A percentile compares a stretch with the other conserved stretches of the same genome.
These are phyloP conservation scores for Agrochola lychnidis DNA, from an alignment of 2,888 invertebrate genomes.

Conservation along the genomic window DNA sequence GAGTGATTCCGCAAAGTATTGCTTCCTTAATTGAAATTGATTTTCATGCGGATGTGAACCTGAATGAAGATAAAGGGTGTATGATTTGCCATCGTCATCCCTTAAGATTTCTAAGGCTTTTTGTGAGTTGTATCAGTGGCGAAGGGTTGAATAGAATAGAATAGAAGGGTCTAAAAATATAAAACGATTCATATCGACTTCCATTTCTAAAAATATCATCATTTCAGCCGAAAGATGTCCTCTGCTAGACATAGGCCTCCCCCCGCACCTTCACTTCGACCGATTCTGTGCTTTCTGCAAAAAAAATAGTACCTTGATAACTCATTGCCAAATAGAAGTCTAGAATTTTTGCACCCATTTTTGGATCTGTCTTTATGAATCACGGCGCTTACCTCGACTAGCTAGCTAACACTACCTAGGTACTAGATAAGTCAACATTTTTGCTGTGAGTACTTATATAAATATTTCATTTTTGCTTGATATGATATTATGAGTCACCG, in stretches of 20 bases:
- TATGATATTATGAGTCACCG: not conserved
- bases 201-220: not conserved
- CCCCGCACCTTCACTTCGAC: no score
- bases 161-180: no score
- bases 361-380: not conserved
- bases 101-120: not conserved
- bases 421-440: not conserved
- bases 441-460: no score
- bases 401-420: not conserved
- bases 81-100: constrained; percentile 1
- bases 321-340: not conserved
- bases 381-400: not conserved
- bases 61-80: not conserved
- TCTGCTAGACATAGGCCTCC: no score
- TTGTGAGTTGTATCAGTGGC: not conserved
- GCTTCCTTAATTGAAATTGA: constrained; percentile 19
- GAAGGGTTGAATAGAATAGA: no score
- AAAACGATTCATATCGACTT: not conserved
- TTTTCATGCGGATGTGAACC: constrained; percentile 6
- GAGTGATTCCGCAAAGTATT: not conserved
- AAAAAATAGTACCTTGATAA: no score
- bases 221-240: no score
- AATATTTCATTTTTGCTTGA: not conserved
- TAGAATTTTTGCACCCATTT: not conserved
- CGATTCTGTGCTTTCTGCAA: no score